phyloP scores from a whole-genome alignment of 2,797 vertebrate species.

The Sandelia bainsii region DNA sequence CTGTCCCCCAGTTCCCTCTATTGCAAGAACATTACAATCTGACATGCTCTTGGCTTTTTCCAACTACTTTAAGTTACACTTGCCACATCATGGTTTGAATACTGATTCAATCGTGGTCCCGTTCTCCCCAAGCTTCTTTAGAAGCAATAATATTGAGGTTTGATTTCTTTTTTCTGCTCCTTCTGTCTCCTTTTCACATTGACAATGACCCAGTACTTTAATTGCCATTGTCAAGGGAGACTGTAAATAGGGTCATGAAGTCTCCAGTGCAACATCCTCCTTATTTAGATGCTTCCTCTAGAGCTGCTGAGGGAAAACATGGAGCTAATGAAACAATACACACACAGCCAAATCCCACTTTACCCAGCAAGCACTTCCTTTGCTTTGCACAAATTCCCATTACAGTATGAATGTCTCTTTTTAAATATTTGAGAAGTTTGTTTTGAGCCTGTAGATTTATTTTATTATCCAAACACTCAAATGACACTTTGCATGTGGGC shows the following conservation, averaged over 20 bases:
- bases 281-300: conserved; percentile 71
- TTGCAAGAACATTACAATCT: conserved; percentile 46
- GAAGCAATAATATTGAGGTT: conserved; percentile 38
- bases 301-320: conserved; percentile 53
- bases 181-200: conserved; percentile 47
- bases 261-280: conserved; percentile 68
- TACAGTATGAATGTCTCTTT: conserved; percentile 30
- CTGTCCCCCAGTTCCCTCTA: conserved; percentile 45
- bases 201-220: conserved; percentile 78
- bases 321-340: conserved; percentile 64
- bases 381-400: conserved; percentile 53
- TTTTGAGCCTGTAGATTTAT: conserved; percentile 63
- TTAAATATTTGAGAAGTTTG: conserved; percentile 68
- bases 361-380: conserved; percentile 54
- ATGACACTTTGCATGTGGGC: conserved; percentile 13
- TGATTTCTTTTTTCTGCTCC: conserved; percentile 31
- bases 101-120: conserved; percentile 22
- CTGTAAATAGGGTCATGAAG: conserved; percentile 74
- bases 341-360: conserved; percentile 55
- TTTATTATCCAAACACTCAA: conserved; percentile 51
- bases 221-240: conserved; percentile 76
- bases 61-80: conserved; percentile 34
- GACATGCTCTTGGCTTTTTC: conserved; percentile 40
- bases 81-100: conserved; percentile 28
- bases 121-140: conserved; percentile 32